Evolutionary conservation across 2,888 invertebrate species (phyloP).

Genomic region (Drosophila paucipuncta): DNA sequence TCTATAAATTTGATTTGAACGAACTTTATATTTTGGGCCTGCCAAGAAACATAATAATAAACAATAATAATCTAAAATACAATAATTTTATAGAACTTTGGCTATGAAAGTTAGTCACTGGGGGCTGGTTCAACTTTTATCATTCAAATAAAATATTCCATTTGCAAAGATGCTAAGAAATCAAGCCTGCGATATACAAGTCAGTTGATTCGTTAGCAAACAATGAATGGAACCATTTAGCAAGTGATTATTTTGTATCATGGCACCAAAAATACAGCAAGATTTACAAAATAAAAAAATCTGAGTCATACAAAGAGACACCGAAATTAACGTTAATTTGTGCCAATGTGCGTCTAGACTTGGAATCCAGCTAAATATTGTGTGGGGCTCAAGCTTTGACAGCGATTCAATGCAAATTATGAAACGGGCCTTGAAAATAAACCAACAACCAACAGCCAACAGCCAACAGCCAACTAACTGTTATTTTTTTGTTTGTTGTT

Average conservation of each 20-base stretch:
- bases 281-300: conserved; percentile 34
- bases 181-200: conserved; percentile 20
- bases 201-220: conserved; percentile 66
- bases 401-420: conserved; percentile 71
- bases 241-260: conserved; percentile 70
- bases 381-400: conserved; percentile 3
- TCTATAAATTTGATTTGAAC: conserved; percentile 32
- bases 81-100: conserved; percentile 7
- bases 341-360: conserved; percentile 49
- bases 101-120: conserved; percentile 12
- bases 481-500: conserved; percentile 26
- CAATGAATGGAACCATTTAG: conserved; percentile 61
- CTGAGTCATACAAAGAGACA: conserved; percentile 53
- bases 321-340: conserved; percentile 68
- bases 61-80: background rate
- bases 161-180: conserved; percentile 16
- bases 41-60: conserved; percentile 5
- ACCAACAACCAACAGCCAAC: conserved; percentile 22
- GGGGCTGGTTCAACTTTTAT: conserved; percentile 19
- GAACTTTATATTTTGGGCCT: conserved; percentile 9
- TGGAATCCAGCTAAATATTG: conserved; percentile 12
- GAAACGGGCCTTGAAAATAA: conserved; percentile 54
- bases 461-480: conserved; percentile 28
- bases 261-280: conserved; percentile 60
- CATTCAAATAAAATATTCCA: conserved; percentile 38